Conservation (phyloP, 2,888 invertebrate species). For the Euzetes globulus region DNA sequence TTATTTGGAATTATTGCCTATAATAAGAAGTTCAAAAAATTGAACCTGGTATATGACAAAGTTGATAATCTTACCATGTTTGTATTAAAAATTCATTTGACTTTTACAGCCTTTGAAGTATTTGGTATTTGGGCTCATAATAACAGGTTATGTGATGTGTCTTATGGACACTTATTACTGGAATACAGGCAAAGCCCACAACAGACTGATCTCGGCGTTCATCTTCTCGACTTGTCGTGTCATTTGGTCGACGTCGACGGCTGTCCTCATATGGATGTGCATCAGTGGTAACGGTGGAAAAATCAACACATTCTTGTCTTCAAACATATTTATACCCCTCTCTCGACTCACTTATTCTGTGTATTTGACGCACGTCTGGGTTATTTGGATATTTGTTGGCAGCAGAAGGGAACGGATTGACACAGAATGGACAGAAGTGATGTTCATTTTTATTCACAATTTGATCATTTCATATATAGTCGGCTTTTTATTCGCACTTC, state of each 20-base stretch:
- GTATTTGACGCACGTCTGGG: constrained; percentile 34
- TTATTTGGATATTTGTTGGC: constrained; percentile 29
- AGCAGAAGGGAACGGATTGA: constrained; percentile 15
- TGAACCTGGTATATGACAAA: neutral
- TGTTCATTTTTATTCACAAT: neutral
- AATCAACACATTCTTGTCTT: constrained; percentile 30
- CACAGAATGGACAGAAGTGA: neutral
- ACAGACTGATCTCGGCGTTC: neutral
- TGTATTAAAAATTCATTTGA: neutral
- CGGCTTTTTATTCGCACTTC: neutral
- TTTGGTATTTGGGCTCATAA: neutral
- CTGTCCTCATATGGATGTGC: constrained; percentile 31
- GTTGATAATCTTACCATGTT: too few relatives aligned
- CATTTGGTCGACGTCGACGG: constrained; percentile 27
- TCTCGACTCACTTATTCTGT: constrained; percentile 33
- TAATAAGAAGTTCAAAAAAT: neutral
- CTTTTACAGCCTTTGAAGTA: neutral
- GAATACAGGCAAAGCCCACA: neutral
- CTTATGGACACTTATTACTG: constrained; percentile 6
- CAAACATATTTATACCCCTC: constrained; percentile 25
- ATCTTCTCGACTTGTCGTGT: neutral
- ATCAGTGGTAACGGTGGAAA: constrained; percentile 32
- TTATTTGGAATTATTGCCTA: constrained; percentile 22
- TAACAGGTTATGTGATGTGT: neutral
- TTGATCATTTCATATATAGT: neutral